Conservation (phyloP, 1,140 invertebrate species). For the Aricia agestis region DNA sequence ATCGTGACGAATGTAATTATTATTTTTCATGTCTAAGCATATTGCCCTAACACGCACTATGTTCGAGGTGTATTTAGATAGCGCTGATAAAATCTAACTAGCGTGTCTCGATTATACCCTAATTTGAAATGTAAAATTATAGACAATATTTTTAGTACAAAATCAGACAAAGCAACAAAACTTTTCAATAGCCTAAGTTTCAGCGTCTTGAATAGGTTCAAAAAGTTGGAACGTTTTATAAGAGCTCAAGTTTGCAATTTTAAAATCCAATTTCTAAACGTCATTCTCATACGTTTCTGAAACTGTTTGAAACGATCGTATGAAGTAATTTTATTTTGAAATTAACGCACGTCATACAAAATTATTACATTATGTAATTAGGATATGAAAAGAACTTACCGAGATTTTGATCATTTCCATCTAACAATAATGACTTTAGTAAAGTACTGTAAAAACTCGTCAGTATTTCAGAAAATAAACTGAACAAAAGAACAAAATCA, state of each 20-base stretch:
- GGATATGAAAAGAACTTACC: too few relatives aligned
- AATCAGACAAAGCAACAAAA: not conserved
- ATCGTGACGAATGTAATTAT: not conserved
- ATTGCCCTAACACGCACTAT: not conserved
- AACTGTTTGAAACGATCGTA: not conserved
- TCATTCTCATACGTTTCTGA: not conserved
- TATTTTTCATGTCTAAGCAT: not conserved
- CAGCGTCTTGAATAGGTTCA: not conserved
- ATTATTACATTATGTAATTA: too few relatives aligned
- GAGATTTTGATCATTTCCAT: too few relatives aligned
- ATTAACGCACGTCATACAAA: too few relatives aligned
- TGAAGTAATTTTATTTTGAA: too few relatives aligned
- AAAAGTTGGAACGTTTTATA: not conserved
- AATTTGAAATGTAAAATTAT: not conserved
- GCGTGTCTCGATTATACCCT: not conserved
- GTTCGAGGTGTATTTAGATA: not conserved
- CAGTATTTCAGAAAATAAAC: too few relatives aligned
- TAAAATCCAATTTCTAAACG: conserved; percentile 1
- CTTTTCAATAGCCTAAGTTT: not conserved
- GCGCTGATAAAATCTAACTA: not conserved
- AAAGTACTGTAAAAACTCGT: too few relatives aligned
- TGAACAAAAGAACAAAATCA: too few relatives aligned
- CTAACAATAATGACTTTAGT: too few relatives aligned
- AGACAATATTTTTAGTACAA: not conserved
- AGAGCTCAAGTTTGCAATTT: not conserved